Evolutionary conservation across 2,113 vertebrate species (phyloP), one percentile per base, ranked within the genome.

Genomic region (Dermatemys mawii): DNA sequence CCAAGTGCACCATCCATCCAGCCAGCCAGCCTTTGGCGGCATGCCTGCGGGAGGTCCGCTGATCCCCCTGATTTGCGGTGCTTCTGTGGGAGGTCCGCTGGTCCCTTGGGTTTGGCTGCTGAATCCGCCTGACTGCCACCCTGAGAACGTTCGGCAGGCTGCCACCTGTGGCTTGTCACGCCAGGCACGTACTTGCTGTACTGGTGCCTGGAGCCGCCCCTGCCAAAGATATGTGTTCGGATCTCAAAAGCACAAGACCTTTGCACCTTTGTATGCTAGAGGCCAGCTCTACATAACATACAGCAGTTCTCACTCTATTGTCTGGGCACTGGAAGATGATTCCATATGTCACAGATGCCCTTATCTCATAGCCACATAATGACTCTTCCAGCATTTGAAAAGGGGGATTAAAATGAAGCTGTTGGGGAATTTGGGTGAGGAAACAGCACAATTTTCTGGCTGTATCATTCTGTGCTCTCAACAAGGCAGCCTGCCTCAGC

Each of bases 381-480:
- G 85, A 91, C 75, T 60, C 92, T 73, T 87, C 87, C 89, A 82
- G 21, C 41, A 54, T 29, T 84, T 87, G 17, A 79, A 91, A 51
- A 81, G 86, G 27, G 11, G 44, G 1, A 7, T 95, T 81, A 93
- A 44, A 92, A 91, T 85, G 38, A 90, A 91, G 51, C 60, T 85
- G 19, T 88, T 85, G 60, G 70, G 51, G 92, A 91, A 91, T 91
- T 46, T 92, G 54, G 32, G 79, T 82, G 84, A 94, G 84, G 73
- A 89, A 93, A 73, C 2, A 73, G 32, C 78, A 73, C 46, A n/a
- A 93, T 93, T 94, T 81, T n/a, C 41, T 73, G 41, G 44, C 76
- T 91, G 83, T 12, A 53, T 83, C 95, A 78, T 88, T 94, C 26
- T 86, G 88, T 93, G 29, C 76, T 90, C 76, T 86, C 70, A 73